A percentile compares a stretch with the other conserved stretches of the same genome.
Conservation (phyloP, 1,140 invertebrate genomes). For the Neotoxoptera formosana region DNA sequence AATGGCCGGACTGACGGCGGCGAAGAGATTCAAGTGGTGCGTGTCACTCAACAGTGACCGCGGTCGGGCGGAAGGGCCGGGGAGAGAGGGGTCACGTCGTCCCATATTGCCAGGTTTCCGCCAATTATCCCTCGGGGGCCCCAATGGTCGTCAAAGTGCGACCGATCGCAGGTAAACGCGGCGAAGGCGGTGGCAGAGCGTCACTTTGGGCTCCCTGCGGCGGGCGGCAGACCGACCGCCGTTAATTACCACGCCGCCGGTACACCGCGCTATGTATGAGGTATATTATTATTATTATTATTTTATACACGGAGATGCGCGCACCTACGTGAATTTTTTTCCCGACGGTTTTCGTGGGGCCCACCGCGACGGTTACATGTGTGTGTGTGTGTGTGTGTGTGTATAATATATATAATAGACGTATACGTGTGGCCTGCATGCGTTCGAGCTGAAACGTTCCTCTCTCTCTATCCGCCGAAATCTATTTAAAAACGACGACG, state of each 20-base stretch:
- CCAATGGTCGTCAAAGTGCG: conserved; percentile 43
- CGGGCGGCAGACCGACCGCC: not conserved
- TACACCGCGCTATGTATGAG: not conserved
- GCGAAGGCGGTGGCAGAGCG: not conserved
- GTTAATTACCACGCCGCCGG: not conserved
- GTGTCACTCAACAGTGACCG: conserved; percentile 22
- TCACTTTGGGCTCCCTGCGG: not conserved
- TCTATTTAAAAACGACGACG: conserved; percentile 47
- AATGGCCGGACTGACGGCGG: conserved; percentile 16
- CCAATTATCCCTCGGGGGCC: conserved; percentile 28
- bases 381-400: not conserved
- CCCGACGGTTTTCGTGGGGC: not conserved
- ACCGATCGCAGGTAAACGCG: conserved; percentile 46
- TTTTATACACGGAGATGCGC: not conserved
- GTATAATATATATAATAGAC: conserved; percentile 7
- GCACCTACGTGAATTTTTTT: not conserved
- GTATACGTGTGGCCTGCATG: not conserved
- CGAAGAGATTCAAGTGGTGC: conserved; percentile 46
- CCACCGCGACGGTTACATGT: not conserved
- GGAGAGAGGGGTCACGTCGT: not conserved
- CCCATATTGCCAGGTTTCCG: conserved; percentile 41
- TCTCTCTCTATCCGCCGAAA: not conserved
- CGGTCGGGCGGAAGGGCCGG: not conserved
- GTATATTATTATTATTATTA: not conserved
- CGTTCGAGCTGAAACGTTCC: not conserved